These are phyloP conservation scores for Apteryx owenii DNA, from an alignment of 2,113 vertebrate species.

Conservation along the genomic window DNA sequence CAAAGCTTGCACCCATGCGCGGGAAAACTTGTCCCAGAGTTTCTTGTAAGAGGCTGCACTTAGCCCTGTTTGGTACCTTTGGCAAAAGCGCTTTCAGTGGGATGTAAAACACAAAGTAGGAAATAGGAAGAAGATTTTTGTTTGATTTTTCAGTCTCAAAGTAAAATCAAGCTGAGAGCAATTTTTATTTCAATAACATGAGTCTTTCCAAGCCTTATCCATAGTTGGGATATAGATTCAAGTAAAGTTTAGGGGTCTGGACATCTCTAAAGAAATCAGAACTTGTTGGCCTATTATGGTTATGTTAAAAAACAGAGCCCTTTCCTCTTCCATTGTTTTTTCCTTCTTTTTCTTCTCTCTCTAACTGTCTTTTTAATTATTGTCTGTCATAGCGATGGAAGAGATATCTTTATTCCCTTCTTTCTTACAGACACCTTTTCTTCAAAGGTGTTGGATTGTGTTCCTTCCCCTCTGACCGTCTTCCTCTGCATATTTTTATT, in stretches of 20 bases:
- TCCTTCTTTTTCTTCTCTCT: neutral
- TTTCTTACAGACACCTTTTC: neutral
- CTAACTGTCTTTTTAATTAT: neutral
- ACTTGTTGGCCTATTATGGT: neutral
- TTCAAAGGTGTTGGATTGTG: neutral
- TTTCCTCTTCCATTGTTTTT: neutral
- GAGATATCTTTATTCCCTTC: neutral
- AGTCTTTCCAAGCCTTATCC: neutral
- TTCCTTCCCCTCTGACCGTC: neutral
- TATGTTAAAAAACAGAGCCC: neutral
- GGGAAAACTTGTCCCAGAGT: neutral
- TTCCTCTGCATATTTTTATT: neutral
- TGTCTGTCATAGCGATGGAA: neutral
- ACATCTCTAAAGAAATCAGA: neutral
- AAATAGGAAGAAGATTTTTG: neutral
- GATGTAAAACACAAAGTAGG: neutral
- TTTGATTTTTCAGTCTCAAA: neutral
- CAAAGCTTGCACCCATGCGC: neutral
- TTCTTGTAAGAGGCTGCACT: neutral
- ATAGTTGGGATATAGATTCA: neutral
- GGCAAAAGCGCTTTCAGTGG: neutral
- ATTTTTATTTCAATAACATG: neutral
- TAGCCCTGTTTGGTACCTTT: neutral
- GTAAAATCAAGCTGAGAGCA: neutral
- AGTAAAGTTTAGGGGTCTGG: neutral